Base-by-base conservation (phyloP, 1,140 invertebrate species). In the Scaptomyza hsui region DNA sequence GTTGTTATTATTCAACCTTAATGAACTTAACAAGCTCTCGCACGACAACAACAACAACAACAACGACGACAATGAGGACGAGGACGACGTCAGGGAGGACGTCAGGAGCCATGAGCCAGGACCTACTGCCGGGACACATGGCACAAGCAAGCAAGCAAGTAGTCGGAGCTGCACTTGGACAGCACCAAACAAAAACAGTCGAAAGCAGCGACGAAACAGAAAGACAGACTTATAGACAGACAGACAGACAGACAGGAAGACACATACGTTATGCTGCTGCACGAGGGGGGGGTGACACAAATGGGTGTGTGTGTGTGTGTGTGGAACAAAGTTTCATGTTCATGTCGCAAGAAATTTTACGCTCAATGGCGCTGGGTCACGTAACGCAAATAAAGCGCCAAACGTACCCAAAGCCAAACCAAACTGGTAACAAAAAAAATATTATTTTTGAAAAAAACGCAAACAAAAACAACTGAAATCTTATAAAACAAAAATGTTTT, bases 1-100 rank as follows among this genome's bases (percentile, higher is more conserved):
- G 81, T 85, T 85, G 81, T 85, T 86, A 85, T 85, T 85, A 86
- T 85, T 85, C 77, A 85, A 81, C 81, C 81, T 85, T 85, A 85
- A 85, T 85, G 81, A 85, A 85, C 81, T 85, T 86, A 85, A 85
- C 81, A 85, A 85, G 77, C 80, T 80, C 80, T 80, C 76, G 81
- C 80, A 81, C 74, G 72, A 67, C 75, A 41, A 52, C 60, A 21
- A 10, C 7, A 18, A 15, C 15, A 44, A 13, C 18, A 51, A 24
- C 1, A 55, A 10, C 13, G 29, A 32, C 3, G 18, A 15, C 15
- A 29, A 9, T n/a, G 26, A 55, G 45, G 44, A 62, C 35, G 53
- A 62, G 19, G 75, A 57, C 69, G 52, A 26, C 47, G 51, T 32
- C 52, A 35, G 16, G 35, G 37, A 64, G 41, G 37, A 65, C 48